Evolutionary conservation across 2,888 invertebrate species (phyloP), one percentile per base, ranked within the genome.

Genomic region (Andrena bicolor): DNA sequence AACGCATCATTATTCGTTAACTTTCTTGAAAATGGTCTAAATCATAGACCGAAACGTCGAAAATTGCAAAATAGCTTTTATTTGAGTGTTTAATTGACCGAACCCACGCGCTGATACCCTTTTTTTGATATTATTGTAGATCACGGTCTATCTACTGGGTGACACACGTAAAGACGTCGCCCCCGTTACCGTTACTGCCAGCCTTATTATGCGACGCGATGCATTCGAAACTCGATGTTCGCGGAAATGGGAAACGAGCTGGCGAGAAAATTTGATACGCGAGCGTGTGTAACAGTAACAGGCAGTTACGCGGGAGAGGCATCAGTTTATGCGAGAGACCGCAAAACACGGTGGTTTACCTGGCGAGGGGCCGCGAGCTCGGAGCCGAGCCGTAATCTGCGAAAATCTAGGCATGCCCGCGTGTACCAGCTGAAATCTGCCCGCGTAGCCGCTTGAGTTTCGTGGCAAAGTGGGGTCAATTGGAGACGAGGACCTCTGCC

Each of bases 381-480:
- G 69, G 81, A 79, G 65, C 65, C 49, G 28, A 10, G 74, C 41
- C 76, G 88, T 79, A 88, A 88, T 86, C 85, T 76, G 86, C 73
- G 82, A 85, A 87, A 90, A 90, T 90, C 87, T 88, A 85, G 75
- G 80, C 79, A 80, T 74, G 81, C 80, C 68, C 83, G 71, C 66
- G 82, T 56, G 56, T 63, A 72, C 77, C 68, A 66, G 66, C 81
- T 88, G 88, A 88, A 88, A 88, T 88, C 88, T 88, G 88, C 89
- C 79, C 85, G 87, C 80, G 77, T 76, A 86, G 86, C 82, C 82
- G 81, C 78, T 72, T 77, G 89, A 86, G 86, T 89, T 89, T 89
- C 81, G 78, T 84, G 65, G 86, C 89, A 89, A 92, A 92, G 92
- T 92, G 92, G 88, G 92, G 92, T 92, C 92, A 92, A 92, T 92